Evolutionary conservation across 2,888 invertebrate species (phyloP), one percentile per base, ranked within the genome.

Genomic region (Aporophyla lueneburgensis): DNA sequence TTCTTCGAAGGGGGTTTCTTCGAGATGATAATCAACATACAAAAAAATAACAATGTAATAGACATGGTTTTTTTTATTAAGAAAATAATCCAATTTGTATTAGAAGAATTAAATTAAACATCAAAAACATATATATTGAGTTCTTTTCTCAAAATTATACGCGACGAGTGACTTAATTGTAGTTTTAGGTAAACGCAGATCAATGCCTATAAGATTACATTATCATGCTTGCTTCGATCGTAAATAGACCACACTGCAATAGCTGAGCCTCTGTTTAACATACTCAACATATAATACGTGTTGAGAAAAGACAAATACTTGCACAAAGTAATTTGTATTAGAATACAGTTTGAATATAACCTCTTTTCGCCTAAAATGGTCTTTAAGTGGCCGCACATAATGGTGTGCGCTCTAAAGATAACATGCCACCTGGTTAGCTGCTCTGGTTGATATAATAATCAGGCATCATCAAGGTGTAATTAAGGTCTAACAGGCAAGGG

Each of bases 221-320:
- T 69, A 0, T 33, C 46, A 40, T 2, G 21, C 58, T 53, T 62
- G 71, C 21, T 69, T 68, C 1, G 53, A 69, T 61, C 33, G 65
- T 62, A 66, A 79, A 71, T 79, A 71, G 24, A 66, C 21, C 49
- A 66, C 56, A 66, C 79, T 83, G 70, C 78, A 69, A 78, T 27
- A 63, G n/a, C 56, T 5, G 16, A 53, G 58, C 14, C 43, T 81
- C 71, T 53, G 68, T n/a, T n/a, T n/a, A n/a, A n/a, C n/a, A n/a
- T n/a, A n/a, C n/a, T n/a, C n/a, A n/a, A n/a, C n/a, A 71, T 27
- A 74, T 59, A 71, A 68, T 58, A 83, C 82, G 75, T 82, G 80
- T 49, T 78, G 51, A 5, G 79, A 54, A 70, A 58, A 21, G 53
- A 65, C 54, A 66, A 83, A 75, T 68, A 53, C 21, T 9, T 12